Base-by-base conservation (phyloP, 2,113 vertebrate species). In the Hiodon tergisus region DNA sequence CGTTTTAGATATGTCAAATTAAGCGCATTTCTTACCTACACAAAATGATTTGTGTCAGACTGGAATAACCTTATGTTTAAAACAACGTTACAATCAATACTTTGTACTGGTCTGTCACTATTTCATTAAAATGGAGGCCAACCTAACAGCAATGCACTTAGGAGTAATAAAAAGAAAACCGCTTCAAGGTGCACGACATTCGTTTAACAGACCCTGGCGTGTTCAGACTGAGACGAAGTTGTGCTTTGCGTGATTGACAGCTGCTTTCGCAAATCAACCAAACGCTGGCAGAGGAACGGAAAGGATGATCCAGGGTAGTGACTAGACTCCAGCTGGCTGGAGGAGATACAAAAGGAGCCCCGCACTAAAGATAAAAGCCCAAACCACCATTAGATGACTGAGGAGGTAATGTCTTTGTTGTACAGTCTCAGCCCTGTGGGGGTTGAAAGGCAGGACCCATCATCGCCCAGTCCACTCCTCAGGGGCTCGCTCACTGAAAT, bases 351-450 rank as follows among this genome's bases (percentile, higher is more conserved):
- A 79, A 85, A 83, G 86, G 81, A 47, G 67, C 79, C 80, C 82
- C 83, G 82, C 79, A 84, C 84, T 86, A 83, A 67, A 31, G 31
- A 80, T 82, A 82, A 81, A 81, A 83, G 82, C 31, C 31, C 31
- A 31, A 31, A 31, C 31, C 31, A 31, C 31, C 84, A 83, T 81
- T 78, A 82, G 83, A 81, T 77, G 84, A 89, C 84, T 76, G 81
- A 86, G 83, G 83, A 87, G 84, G 88, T 86, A 52, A 2, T 31
- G 87, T 89, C 86, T 90, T 85, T 89, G 31, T 31, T 88, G 86
- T 88, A 85, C 83, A 86, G 86, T 87, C 88, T 89, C 84, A 83
- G 87, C 89, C 90, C 90, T 91, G 31, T 31, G 90, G 89, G 89
- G 84, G 84, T 87, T 86, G 84, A 90, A 88, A 88, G 89, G 86